Percentiles rank a stretch among this genome's conserved stretches.
phyloP scores from a whole-genome alignment of 2,113 vertebrate genomes.

The Anser cygnoides region DNA sequence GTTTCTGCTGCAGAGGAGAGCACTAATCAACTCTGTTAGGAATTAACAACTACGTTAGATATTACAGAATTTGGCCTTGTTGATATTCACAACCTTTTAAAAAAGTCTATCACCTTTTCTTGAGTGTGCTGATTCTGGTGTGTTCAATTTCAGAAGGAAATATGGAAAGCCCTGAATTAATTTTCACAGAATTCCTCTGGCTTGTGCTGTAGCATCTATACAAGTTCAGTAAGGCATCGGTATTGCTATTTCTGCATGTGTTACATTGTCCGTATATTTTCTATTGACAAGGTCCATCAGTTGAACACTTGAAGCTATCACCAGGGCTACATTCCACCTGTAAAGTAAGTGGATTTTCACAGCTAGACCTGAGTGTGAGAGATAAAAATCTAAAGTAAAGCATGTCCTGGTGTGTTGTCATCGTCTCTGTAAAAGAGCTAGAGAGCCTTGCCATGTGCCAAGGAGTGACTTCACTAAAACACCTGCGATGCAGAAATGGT shows the following conservation, averaged over 20 bases:
- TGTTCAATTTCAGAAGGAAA: neutral
- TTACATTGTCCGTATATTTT: fast-evolving
- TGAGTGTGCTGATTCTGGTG: neutral
- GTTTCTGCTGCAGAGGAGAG: neutral
- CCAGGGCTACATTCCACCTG: neutral
- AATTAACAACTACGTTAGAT: neutral
- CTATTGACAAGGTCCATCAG: neutral
- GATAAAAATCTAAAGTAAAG: neutral
- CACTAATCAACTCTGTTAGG: neutral
- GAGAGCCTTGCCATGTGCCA: neutral
- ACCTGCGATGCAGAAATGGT: neutral
- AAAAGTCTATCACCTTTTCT: neutral
- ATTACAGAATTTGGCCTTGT: neutral
- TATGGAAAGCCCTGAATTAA: neutral
- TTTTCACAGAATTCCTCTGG: neutral
- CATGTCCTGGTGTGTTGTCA: neutral
- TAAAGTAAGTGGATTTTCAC: neutral
- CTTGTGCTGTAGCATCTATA: neutral
- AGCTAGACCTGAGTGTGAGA: neutral
- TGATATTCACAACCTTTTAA: neutral
- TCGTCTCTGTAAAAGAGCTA: neutral
- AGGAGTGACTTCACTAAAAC: neutral
- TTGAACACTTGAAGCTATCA: neutral
- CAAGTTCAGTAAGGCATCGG: neutral
- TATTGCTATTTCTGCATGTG: neutral